These are phyloP conservation scores for Gymnocheta viridis DNA, from an alignment of 2,888 invertebrate species.

Conservation along the genomic window DNA sequence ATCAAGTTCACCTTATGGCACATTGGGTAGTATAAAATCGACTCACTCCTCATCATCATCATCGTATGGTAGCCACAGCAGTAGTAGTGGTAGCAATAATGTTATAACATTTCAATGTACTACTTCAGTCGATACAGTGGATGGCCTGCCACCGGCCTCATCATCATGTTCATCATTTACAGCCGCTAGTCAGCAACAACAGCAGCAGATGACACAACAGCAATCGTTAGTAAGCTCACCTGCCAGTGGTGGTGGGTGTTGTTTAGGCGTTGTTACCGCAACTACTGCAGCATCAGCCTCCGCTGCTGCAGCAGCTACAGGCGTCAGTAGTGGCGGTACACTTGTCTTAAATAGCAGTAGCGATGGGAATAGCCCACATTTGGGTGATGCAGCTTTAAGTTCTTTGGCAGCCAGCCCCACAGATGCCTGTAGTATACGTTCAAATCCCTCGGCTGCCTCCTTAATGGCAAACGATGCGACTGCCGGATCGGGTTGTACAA, in stretches of 20 bases:
- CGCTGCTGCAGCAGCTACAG: conserved; percentile 39
- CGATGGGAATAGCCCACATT: conserved; percentile 72
- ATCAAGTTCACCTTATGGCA: conserved; percentile 77
- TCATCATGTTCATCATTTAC: conserved; percentile 47
- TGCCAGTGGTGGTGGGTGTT: conserved; percentile 59
- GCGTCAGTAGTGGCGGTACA: conserved; percentile 62
- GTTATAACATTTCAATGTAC: conserved; percentile 80
- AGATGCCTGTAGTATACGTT: conserved; percentile 80
- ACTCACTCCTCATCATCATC: conserved; percentile 79
- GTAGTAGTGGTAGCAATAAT: conserved; percentile 79
- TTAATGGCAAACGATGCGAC: conserved; percentile 76
- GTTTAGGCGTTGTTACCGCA: conserved; percentile 44
- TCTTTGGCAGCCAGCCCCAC: conserved; percentile 81
- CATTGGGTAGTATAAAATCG: conserved; percentile 79
- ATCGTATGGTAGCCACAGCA: conserved; percentile 78
- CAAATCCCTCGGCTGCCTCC: conserved; percentile 81
- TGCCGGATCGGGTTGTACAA: conserved; percentile 72
- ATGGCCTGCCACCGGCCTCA: conserved; percentile 65
- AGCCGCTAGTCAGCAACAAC: conserved; percentile 27
- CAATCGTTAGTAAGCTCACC: conserved; percentile 68
- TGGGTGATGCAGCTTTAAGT: conserved; percentile 76
- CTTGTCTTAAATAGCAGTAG: conserved; percentile 68
- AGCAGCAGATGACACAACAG: conserved; percentile 53
- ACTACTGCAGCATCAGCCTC: conserved; percentile 28
- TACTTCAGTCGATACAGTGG: conserved; percentile 72